phyloP scores from a whole-genome alignment of 2,113 vertebrate genomes.

The Mus pahari region DNA sequence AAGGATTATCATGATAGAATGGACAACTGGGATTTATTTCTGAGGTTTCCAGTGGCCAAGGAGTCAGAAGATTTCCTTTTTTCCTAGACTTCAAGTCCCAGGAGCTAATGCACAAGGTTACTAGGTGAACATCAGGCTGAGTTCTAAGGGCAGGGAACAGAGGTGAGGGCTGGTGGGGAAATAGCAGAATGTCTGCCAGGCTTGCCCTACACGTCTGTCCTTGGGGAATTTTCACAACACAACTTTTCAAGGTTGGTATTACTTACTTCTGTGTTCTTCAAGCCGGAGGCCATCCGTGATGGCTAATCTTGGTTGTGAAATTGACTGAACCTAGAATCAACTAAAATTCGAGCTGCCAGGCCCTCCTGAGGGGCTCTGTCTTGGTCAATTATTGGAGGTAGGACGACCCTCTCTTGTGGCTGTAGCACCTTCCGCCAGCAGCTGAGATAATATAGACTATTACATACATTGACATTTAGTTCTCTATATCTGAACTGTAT shows the following conservation, averaged over 20 bases:
- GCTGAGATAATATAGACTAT: background rate
- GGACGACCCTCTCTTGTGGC: background rate
- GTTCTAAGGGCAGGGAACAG: background rate
- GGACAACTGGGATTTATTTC: too few relatives aligned
- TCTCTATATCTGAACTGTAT: background rate
- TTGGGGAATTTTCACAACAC: background rate
- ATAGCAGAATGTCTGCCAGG: rapidly evolving
- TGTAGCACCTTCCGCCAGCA: background rate
- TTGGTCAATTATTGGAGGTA: background rate
- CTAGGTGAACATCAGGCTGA: background rate
- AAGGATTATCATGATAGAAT: background rate
- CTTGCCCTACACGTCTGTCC: rapidly evolving
- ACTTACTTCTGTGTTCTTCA: background rate
- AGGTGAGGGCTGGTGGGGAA: background rate
- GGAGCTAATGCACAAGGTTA: background rate
- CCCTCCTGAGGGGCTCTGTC: background rate
- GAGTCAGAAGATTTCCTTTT: background rate
- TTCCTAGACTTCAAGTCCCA: background rate
- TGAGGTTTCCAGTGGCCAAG: background rate
- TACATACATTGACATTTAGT: background rate
- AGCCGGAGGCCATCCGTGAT: background rate
- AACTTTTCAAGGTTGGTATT: background rate
- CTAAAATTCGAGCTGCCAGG: background rate
- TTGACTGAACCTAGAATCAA: background rate
- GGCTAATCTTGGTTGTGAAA: background rate